Base-by-base conservation (phyloP, 2,113 vertebrate species). In the Irena cyanogastra region DNA sequence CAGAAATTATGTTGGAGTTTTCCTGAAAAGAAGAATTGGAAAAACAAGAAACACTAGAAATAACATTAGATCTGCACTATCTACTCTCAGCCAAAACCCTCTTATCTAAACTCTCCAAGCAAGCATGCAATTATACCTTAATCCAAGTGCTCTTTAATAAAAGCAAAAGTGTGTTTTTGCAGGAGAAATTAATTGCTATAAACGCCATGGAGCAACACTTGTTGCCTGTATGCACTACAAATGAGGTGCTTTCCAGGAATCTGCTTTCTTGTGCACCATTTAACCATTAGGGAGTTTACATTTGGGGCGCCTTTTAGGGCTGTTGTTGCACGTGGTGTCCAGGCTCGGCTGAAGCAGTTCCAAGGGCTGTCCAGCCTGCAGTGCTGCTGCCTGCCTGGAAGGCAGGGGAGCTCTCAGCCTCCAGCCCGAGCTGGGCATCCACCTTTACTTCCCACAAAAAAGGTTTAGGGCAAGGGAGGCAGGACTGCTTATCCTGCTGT, bases 261-360 rank as follows among this genome's bases (percentile, higher is more conserved):
- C 53, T 65, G 10, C 52, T 71, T 50, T 64, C 39, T 76, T 1
- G 1, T 39, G 52, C 33, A 37, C 22, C 21, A 6, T 59, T 56
- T 68, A 76, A 11, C 30, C 59, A 11, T n/a, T 7, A 24, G 18
- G 30, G 59, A 20, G 52, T 5, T n/a, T 11, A 4, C 11, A 9
- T 78, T 5, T 45, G 33, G 45, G 52, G 8, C 64, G 9, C 14
- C n/a, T 75, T 0, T 30, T 8, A 53, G 56, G 61, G 44, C 20
- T 68, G 21, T 44, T 70, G 8, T 20, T 42, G 17, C 9, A 18
- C 0, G 0, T 12, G 52, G 12, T 18, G 7, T 75, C 24, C 57
- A 57, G 63, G 16, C n/a, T 71, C 45, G 23, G 39, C 47, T 3
- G 7, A 57, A 27, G 28, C 31, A 39, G 37, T 24, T 37, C 2